These are phyloP conservation scores for Sphaeramia orbicularis DNA, from an alignment of 2,797 vertebrate species.

Conservation along the genomic window DNA sequence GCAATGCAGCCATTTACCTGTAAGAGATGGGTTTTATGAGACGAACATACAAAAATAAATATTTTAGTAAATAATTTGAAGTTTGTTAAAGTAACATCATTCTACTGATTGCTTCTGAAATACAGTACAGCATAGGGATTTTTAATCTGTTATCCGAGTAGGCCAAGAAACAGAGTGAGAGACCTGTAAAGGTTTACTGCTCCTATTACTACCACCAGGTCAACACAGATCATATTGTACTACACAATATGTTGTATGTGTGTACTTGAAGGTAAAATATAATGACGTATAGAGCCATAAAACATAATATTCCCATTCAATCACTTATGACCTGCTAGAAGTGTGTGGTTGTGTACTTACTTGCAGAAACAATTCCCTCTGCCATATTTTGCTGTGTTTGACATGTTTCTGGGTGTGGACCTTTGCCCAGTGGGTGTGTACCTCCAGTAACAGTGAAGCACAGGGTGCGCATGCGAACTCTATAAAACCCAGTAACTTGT, in stretches of 20 bases:
- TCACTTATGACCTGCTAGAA: no score
- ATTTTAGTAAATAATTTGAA: neutral
- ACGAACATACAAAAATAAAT: neutral
- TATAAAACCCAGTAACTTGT: no score
- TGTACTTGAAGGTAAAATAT: neutral
- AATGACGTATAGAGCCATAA: no score
- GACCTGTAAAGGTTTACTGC: neutral
- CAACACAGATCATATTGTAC: constrained; percentile 9
- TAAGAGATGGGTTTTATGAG: no score
- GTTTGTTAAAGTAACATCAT: constrained; percentile 3
- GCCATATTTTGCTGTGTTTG: no score
- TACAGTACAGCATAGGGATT: constrained; percentile 25
- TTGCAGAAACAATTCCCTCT: no score
- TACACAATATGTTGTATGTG: neutral
- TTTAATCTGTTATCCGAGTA: constrained; percentile 54
- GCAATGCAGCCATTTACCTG: constrained; percentile 6
- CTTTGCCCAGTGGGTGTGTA: no score
- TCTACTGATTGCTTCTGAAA: constrained; percentile 1
- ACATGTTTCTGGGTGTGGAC: no score
- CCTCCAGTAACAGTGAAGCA: no score
- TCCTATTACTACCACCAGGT: constrained; percentile 35
- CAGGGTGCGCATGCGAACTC: no score
- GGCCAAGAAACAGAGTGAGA: constrained; percentile 20
- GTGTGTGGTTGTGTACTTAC: no score
- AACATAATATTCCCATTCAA: no score